phyloP scores from a whole-genome alignment of 2,797 vertebrate species.

The Miichthys miiuy region DNA sequence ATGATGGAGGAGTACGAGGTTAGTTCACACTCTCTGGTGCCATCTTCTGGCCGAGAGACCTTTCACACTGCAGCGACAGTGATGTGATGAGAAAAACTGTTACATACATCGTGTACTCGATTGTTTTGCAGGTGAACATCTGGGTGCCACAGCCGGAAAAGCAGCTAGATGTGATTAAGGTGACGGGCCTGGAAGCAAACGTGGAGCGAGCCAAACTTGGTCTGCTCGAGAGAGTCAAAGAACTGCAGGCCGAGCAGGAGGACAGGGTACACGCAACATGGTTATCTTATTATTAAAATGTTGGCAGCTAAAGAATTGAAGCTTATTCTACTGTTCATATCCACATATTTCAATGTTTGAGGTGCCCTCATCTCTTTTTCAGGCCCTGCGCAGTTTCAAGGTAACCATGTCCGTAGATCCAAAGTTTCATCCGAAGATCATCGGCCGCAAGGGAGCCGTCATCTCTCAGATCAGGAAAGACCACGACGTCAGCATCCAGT shows the following conservation, averaged over 20 bases:
- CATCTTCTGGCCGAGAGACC: slow-evolving; percentile 19
- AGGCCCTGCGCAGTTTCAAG: slow-evolving; percentile 88
- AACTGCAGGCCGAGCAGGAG: slow-evolving; percentile 88
- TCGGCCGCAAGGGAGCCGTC: slow-evolving; percentile 86
- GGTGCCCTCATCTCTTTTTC: slow-evolving; percentile 9
- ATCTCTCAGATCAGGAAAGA: slow-evolving; percentile 89
- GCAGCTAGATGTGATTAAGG: slow-evolving; percentile 86
- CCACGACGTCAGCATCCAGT: slow-evolving; percentile 87
- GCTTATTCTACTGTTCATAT: too few species aligned
- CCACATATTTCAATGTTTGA: not conserved
- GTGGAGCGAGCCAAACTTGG: slow-evolving; percentile 85
- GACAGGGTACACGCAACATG: slow-evolving; percentile 78
- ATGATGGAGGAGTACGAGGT: slow-evolving; percentile 92
- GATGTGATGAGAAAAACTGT: not conserved
- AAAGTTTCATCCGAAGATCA: slow-evolving; percentile 89
- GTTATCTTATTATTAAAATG: not conserved
- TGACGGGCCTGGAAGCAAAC: slow-evolving; percentile 84
- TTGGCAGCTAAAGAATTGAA: too few species aligned
- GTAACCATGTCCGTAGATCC: slow-evolving; percentile 85
- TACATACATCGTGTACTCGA: too few species aligned
- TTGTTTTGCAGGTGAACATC: slow-evolving; percentile 84
- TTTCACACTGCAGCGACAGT: not conserved
- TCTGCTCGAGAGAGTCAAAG: slow-evolving; percentile 84
- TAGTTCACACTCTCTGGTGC: slow-evolving; percentile 9
- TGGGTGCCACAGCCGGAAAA: slow-evolving; percentile 88